Base-by-base conservation (phyloP, 2,888 invertebrate species). In the Dendrolimus houi region DNA sequence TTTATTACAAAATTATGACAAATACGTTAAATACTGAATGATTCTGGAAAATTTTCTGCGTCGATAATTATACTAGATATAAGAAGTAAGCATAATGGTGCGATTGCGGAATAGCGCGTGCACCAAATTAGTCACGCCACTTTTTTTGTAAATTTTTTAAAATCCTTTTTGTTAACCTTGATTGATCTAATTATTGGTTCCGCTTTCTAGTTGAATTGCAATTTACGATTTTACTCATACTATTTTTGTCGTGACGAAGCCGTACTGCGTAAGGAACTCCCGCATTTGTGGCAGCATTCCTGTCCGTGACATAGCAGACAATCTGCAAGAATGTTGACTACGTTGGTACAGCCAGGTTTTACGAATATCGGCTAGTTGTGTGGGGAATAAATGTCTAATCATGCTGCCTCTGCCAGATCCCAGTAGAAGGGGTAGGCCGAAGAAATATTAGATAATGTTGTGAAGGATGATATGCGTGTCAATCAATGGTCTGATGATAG, bases 181-280 rank as follows among this genome's bases (percentile, higher is more conserved):
- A 66, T 87, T 87, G 87, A 66, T 74, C 85, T 79, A 79, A 83
- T 83, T 85, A 75, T 58, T 68, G 57, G 61, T 61, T 65, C 59
- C 29, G 66, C 80, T 83, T 85, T 85, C 82, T 72, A 76, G 71
- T 71, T 66, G 58, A 57, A 55, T 55, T 54, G 57, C 57, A 64
- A 55, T 54, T 57, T 7, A 52, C 17, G 54, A 17, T 59, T 63
- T 69, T 54, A 17, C 53, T 56, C 53, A 47, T 12, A 41, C 8
- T 14, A 8, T 17, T 13, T 6, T 53, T 53, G 29, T 29, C 6
- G 29, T 29, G 29, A 29, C 29, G 29, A 29, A 29, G 29, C 29
- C 29, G 29, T 29, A 3, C 29, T 6, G 6, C 6, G 29, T 29
- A 29, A 6, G 29, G 29, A 29, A 6, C 29, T 29, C 29, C 29